These are phyloP conservation scores for Planiliza haematocheilus DNA, from an alignment of 2,113 vertebrate species.

Conservation along the genomic window DNA sequence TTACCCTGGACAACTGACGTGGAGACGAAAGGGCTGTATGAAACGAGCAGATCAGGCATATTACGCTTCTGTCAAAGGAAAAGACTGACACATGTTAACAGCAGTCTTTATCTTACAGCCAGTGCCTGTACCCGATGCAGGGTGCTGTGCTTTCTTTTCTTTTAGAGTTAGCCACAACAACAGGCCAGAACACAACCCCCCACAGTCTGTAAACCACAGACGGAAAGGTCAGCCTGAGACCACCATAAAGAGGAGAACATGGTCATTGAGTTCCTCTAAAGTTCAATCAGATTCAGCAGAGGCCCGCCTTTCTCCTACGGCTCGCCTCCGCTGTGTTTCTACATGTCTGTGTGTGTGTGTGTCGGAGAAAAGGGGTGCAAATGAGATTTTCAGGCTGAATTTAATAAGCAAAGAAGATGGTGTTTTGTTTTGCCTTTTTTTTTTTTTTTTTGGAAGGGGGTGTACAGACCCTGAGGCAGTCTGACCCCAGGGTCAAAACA, in stretches of 20 bases:
- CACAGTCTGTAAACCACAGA: slow-evolving; percentile 58
- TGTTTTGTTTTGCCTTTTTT: not conserved
- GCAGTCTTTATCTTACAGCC: slow-evolving; percentile 23
- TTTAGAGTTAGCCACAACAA: slow-evolving; percentile 64
- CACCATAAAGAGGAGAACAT: slow-evolving; percentile 60
- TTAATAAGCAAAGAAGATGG: slow-evolving; percentile 55
- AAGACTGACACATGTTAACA: slow-evolving; percentile 27
- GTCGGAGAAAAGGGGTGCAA: not conserved
- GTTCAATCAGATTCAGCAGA: slow-evolving; percentile 72
- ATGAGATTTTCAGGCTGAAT: slow-evolving; percentile 63
- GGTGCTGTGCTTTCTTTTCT: slow-evolving; percentile 36
- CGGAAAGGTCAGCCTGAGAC: slow-evolving; percentile 70
- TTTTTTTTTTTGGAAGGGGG: not conserved
- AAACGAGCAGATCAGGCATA: slow-evolving; percentile 2
- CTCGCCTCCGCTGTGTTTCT: not conserved
- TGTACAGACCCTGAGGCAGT: slow-evolving; percentile 59
- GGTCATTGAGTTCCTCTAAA: slow-evolving; percentile 72
- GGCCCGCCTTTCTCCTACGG: slow-evolving; percentile 41
- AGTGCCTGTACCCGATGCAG: slow-evolving; percentile 58
- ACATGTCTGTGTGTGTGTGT: not conserved
- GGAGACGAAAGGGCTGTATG: not conserved
- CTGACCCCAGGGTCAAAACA: slow-evolving; percentile 72
- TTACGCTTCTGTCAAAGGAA: not conserved
- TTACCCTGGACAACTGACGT: not conserved
- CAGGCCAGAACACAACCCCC: slow-evolving; percentile 30